These are phyloP conservation scores for Xenopus tropicalis DNA, from an alignment of 2,113 vertebrate species.

Conservation along the genomic window DNA sequence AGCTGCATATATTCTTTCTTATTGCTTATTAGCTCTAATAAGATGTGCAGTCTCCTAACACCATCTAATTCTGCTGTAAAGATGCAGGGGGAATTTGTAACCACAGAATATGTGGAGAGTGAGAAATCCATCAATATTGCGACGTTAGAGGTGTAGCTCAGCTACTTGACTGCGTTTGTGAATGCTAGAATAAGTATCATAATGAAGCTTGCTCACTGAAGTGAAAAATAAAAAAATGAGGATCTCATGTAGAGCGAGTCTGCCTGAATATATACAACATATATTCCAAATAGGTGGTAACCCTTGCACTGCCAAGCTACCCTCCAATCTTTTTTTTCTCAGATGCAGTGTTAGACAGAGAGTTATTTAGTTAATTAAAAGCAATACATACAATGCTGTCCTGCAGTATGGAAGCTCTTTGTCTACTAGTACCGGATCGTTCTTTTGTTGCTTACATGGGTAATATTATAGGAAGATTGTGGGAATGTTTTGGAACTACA, in stretches of 20 bases:
- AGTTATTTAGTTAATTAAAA: not conserved
- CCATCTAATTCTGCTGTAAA: constrained; percentile 25
- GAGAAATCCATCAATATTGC: constrained; percentile 41
- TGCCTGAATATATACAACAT: constrained; percentile 33
- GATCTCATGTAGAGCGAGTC: constrained; percentile 38
- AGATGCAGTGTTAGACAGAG: not conserved
- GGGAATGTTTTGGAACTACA: too few species aligned
- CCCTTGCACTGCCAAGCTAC: constrained; percentile 1
- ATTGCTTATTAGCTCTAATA: constrained; percentile 26
- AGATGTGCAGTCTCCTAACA: constrained; percentile 29
- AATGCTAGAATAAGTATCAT: constrained; percentile 44
- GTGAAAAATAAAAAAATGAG: constrained; percentile 38
- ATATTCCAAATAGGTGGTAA: constrained; percentile 28
- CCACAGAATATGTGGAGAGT: constrained; percentile 23
- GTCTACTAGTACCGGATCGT: not conserved
- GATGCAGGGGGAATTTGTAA: constrained; percentile 37
- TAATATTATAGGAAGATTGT: too few species aligned
- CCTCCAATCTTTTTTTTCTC: not conserved
- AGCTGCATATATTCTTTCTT: constrained; percentile 10
- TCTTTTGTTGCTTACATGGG: too few species aligned
- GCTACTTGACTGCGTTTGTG: constrained; percentile 42
- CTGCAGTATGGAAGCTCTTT: not conserved
- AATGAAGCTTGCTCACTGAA: constrained; percentile 42
- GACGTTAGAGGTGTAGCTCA: constrained; percentile 41
- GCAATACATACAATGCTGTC: not conserved